A percentile compares a stretch with the other conserved stretches of the same genome.
Evolutionary conservation across 1,140 invertebrate species (phyloP).

Genomic region (Lordiphosa mommai): DNA sequence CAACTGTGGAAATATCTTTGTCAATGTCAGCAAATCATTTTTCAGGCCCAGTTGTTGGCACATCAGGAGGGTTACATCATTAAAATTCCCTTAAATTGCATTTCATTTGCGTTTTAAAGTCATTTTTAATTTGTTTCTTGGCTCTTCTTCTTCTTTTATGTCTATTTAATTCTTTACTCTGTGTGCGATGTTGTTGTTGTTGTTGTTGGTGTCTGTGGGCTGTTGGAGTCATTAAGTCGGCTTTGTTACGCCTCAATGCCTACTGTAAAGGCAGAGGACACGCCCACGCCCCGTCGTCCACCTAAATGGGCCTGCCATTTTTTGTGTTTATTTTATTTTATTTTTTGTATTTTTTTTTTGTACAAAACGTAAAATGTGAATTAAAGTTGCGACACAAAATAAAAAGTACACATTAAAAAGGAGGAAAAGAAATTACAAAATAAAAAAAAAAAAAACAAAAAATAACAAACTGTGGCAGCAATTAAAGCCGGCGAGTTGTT

Average conservation of each 20-base stretch:
- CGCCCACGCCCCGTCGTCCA: neutral
- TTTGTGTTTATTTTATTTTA: no score
- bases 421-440: constrained; percentile 7
- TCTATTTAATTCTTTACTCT: constrained; percentile 8
- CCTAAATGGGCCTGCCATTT: constrained; percentile 5
- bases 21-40: constrained; percentile 10
- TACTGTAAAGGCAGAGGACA: constrained; percentile 10
- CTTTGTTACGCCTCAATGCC: constrained; percentile 68
- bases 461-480: constrained; percentile 46
- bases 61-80: neutral
- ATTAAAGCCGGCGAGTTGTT: constrained; percentile 40
- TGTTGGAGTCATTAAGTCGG: constrained; percentile 63
- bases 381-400: constrained; percentile 33
- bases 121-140: constrained; percentile 64
- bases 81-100: constrained; percentile 24
- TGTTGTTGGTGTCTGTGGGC: constrained; percentile 24
- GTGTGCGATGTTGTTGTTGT: neutral
- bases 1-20: constrained; percentile 10
- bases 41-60: neutral
- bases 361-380: constrained; percentile 9
- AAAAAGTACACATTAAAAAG: constrained; percentile 24
- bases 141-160: constrained; percentile 10
- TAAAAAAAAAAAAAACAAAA: constrained; percentile 1
- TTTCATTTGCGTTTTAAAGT: constrained; percentile 58
- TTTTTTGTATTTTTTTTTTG: no score